Conservation (phyloP, 2,888 invertebrate species). For the Leptodirus hochenwartii region DNA sequence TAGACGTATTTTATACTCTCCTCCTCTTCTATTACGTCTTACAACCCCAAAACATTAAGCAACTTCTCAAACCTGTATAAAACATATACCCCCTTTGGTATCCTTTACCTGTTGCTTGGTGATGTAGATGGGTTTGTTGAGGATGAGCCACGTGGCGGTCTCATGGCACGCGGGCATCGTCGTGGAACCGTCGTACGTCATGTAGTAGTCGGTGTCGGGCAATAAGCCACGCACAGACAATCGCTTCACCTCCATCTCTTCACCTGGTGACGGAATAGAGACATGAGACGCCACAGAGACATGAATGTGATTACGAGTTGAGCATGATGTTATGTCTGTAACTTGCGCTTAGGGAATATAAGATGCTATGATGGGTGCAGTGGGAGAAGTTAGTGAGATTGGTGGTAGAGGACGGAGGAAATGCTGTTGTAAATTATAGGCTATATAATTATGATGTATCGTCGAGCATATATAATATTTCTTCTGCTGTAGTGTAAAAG, state of each 20-base stretch:
- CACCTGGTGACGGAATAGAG: slow-evolving; percentile 50
- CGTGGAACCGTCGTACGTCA: slow-evolving; percentile 96
- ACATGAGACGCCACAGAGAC: too few relatives aligned
- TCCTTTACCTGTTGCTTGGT: slow-evolving; percentile 92
- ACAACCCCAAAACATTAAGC: too few relatives aligned
- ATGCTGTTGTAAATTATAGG: too few relatives aligned
- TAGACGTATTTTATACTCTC: too few relatives aligned
- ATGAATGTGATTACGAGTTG: slow-evolving; percentile 3
- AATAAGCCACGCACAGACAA: slow-evolving; percentile 75
- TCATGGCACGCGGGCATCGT: slow-evolving; percentile 96
- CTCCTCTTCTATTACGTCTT: too few relatives aligned
- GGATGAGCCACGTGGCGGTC: slow-evolving; percentile 95
- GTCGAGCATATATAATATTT: too few relatives aligned
- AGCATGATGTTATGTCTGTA: slow-evolving; percentile 6
- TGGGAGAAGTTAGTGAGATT: too few relatives aligned
- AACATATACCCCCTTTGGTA: too few relatives aligned
- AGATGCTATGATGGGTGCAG: background rate
- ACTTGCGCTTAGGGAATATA: background rate
- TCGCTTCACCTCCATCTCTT: slow-evolving; percentile 67
- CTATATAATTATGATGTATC: too few relatives aligned
- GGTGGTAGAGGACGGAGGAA: too few relatives aligned
- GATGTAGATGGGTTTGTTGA: slow-evolving; percentile 96
- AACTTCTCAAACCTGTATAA: too few relatives aligned
- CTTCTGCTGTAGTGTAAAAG: too few relatives aligned
- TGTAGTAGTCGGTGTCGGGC: slow-evolving; percentile 88